Percentiles rank a stretch among this genome's conserved stretches.
These are phyloP conservation scores for Pyrochroa serraticornis DNA, from an alignment of 2,888 invertebrate species.

Conservation along the genomic window DNA sequence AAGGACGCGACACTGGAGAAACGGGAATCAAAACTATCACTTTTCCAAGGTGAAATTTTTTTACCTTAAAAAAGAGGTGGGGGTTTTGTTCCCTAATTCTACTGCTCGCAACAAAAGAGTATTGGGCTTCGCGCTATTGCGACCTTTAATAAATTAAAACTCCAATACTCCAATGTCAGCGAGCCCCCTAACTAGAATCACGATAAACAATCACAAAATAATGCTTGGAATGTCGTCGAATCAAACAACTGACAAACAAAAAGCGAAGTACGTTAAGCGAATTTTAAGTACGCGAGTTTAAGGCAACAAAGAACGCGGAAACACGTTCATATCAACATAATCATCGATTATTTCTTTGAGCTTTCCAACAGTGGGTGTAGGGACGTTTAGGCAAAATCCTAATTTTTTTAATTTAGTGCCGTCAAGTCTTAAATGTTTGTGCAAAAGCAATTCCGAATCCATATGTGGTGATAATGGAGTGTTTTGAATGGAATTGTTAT, in stretches of 20 bases:
- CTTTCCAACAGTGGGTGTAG: constrained; percentile 62
- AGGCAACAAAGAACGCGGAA: constrained; percentile 71
- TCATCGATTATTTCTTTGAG: constrained; percentile 74
- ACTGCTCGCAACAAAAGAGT: too few relatives aligned
- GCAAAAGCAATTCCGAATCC: constrained; percentile 79
- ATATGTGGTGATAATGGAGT: constrained; percentile 90
- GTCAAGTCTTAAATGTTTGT: constrained; percentile 79
- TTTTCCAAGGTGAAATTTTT: too few relatives aligned
- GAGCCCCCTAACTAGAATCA: constrained; percentile 10
- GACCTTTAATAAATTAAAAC: too few relatives aligned
- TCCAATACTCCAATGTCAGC: too few relatives aligned
- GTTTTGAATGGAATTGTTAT: constrained; percentile 74
- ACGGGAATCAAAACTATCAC: too few relatives aligned
- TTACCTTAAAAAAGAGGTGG: too few relatives aligned
- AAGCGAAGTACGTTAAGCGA: constrained; percentile 7
- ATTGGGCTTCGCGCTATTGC: too few relatives aligned
- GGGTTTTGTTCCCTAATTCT: too few relatives aligned
- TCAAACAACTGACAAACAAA: constrained; percentile 1
- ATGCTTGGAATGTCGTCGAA: constrained; percentile 9
- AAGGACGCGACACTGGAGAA: too few relatives aligned
- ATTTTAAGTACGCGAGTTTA: constrained; percentile 31
- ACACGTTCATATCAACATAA: constrained; percentile 80
- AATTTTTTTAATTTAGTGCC: constrained; percentile 67
- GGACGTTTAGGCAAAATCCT: constrained; percentile 67
- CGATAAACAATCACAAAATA: constrained; percentile 18